These are phyloP conservation scores for Strongylocentrotus purpuratus DNA, from an alignment of 35 echinoderm and acorn worm species.

Conservation along the genomic window DNA sequence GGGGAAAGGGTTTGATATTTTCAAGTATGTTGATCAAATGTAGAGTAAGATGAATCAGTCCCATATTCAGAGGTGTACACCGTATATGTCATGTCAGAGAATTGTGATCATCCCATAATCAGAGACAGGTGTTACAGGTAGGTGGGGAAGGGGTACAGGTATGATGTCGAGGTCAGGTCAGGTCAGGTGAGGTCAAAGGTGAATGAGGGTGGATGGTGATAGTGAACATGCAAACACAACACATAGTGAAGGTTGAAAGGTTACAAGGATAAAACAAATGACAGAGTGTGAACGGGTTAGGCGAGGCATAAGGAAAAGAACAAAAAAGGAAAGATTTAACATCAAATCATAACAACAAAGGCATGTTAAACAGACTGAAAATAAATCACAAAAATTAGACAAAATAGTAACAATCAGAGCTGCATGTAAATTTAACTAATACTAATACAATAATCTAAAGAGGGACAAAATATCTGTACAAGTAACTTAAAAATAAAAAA, in stretches of 20 bases:
- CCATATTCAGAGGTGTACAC: no score
- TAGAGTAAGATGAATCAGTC: no score
- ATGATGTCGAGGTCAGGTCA: neutral
- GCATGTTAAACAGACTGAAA: neutral
- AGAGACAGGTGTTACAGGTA: neutral
- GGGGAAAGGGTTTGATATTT: no score
- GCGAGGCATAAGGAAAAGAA: neutral
- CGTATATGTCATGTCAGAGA: no score
- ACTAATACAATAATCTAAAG: neutral
- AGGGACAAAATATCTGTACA: neutral
- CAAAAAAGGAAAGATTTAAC: neutral
- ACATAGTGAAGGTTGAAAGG: neutral
- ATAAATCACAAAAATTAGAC: neutral
- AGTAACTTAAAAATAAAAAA: neutral
- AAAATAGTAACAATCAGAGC: neutral
- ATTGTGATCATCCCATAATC: neutral
- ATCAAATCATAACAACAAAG: constrained; percentile 7
- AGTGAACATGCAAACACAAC: constrained; percentile 30
- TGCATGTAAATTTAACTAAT: neutral
- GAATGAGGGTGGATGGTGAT: neutral
- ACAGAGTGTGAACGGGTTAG: neutral
- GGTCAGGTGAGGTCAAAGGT: neutral
- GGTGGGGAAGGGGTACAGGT: neutral
- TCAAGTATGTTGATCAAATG: no score
- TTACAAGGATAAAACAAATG: neutral